Evolutionary conservation across 2,113 vertebrate genomes (phyloP).

Genomic region (Thamnaconus septentrionalis): DNA sequence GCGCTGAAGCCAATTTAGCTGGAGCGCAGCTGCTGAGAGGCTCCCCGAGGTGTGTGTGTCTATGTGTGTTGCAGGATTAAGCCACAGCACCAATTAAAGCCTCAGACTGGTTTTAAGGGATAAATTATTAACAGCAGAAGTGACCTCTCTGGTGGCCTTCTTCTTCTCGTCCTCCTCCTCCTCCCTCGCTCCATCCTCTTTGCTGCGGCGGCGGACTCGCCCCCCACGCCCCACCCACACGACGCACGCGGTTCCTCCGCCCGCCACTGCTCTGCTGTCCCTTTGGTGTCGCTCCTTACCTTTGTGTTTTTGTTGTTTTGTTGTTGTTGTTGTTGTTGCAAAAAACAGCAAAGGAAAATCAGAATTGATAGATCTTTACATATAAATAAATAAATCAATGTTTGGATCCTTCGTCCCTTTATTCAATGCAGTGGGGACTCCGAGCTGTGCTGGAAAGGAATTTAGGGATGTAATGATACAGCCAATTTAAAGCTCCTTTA

Average conservation of each 20-base stretch:
- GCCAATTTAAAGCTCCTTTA: too few relatives aligned
- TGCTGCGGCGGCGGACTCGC: not conserved
- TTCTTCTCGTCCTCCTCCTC: constrained; percentile 13
- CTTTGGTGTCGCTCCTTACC: constrained; percentile 8
- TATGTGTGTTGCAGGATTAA: constrained; percentile 63
- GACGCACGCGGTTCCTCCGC: constrained; percentile 2
- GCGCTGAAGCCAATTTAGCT: constrained; percentile 67
- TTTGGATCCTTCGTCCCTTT: too few relatives aligned
- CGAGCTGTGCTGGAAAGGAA: too few relatives aligned
- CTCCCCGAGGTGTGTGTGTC: constrained; percentile 63
- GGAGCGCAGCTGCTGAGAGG: constrained; percentile 72
- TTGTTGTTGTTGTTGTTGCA: too few relatives aligned
- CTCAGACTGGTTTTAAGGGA: constrained; percentile 67
- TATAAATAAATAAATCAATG: too few relatives aligned
- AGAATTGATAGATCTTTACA: too few relatives aligned
- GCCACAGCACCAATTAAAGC: constrained; percentile 75
- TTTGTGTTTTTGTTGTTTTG: not conserved
- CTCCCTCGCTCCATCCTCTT: constrained; percentile 13
- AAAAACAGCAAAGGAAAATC: too few relatives aligned
- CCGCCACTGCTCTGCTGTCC: not conserved
- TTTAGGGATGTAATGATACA: too few relatives aligned
- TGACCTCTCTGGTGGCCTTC: constrained; percentile 70
- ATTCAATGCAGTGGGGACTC: too few relatives aligned
- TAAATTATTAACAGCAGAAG: constrained; percentile 78
- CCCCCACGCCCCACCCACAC: not conserved